Evolutionary conservation across 1,140 invertebrate genomes (phyloP), one percentile per base, ranked within the genome.

Genomic region (Anastrepha obliqua): DNA sequence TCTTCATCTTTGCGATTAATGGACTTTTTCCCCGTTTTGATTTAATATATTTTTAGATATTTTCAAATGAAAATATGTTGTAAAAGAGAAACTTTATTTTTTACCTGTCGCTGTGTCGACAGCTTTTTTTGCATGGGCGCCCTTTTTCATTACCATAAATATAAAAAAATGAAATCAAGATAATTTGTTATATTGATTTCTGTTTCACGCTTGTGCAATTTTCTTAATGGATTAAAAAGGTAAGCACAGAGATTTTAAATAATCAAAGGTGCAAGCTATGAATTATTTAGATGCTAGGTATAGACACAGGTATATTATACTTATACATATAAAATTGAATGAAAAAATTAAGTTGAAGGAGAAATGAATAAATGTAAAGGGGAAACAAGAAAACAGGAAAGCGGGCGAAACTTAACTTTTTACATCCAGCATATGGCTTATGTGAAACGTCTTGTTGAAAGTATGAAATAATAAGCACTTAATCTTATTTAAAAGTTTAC

Each of bases 151-250:
- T 9, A 55, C 42, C 3, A 55, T 44, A 29, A 55, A 81, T 29
- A 8, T 55, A 81, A 51, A 81, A 74, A 67, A 20, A 29, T 51
- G 74, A n/a, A 81, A 81, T 81, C 74, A 81, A 55, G 47, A 81
- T 55, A 51, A 81, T 20, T 81, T 81, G n/a, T 1, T 8, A 42
- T 81, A 81, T 81, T 81, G 74, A 81, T 81, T 55, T 81, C 20
- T 62, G 15, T 81, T 81, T 15, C 13, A 74, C 29, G 74, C 44
- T 81, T 51, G 74, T 81, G 74, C 55, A 81, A 81, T 81, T 81
- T 55, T 81, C n/a, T 29, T 58, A 81, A 81, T 81, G 74, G 74
- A 58, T 47, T 74, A 74, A 47, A 44, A 17, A 42, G 15, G n/a
- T 20, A 11, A 11, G 11, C 51, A 55, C 6, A 11, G 8, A 39